Conservation (phyloP, 2,113 vertebrate genomes). For the Syngnathus floridae region DNA sequence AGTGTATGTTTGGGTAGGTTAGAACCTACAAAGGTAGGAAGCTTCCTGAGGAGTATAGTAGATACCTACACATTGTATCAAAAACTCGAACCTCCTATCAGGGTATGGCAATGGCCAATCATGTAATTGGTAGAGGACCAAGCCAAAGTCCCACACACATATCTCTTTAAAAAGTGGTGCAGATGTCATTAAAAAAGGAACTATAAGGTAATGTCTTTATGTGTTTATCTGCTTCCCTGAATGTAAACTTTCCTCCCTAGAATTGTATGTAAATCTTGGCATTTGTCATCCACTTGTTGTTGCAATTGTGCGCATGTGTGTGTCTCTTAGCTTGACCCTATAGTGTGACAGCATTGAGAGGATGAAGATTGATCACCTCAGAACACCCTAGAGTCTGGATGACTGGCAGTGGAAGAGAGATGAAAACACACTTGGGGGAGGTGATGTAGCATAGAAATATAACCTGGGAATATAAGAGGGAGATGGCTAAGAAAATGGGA, state of each 20-base stretch:
- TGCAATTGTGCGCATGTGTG: conserved; percentile 7
- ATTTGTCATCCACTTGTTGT: conserved; percentile 52
- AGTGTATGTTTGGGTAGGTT: conserved; percentile 53
- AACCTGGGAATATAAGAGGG: conserved; percentile 28
- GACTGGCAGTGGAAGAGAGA: conserved; percentile 58
- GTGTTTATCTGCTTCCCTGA: conserved; percentile 14
- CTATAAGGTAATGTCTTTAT: conserved; percentile 35
- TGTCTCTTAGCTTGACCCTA: conserved; percentile 42
- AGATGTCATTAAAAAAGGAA: conserved; percentile 46
- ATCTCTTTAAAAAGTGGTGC: conserved; percentile 35
- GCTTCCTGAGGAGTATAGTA: conserved; percentile 34
- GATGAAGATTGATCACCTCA: conserved; percentile 69
- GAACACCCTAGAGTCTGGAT: conserved; percentile 55
- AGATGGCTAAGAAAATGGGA: conserved; percentile 19
- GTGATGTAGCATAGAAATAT: conserved; percentile 44
- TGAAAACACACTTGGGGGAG: conserved; percentile 22
- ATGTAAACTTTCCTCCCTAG: conserved; percentile 23
- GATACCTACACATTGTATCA: conserved; percentile 45
- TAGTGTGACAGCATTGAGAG: conserved; percentile 50
- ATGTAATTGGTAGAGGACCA: conserved; percentile 38
- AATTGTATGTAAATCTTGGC: conserved; percentile 63
- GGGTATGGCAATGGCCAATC: conserved; percentile 19
- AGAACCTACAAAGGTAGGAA: conserved; percentile 14
- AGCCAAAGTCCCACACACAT: background rate
- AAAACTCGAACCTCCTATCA: conserved; percentile 40